Base-by-base conservation (phyloP, 2,113 vertebrate genomes). In the Corythornis madagascariensis region DNA sequence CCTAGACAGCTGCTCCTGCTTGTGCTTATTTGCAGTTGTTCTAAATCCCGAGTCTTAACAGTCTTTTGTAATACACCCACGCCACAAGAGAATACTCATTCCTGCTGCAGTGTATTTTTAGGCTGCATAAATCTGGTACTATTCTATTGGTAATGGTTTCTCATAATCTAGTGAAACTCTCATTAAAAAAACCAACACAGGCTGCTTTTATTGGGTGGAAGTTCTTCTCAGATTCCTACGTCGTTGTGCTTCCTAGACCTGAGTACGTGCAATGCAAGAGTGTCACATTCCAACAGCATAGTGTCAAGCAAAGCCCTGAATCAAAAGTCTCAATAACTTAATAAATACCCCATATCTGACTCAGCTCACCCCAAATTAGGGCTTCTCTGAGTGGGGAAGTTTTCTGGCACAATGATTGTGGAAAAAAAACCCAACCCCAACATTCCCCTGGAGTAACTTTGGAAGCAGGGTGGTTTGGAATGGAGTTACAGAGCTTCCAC, bases 21-120 rank as follows among this genome's bases (percentile, higher is more conserved):
- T 1, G 0, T 38, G 33, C 21, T 45, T 74, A 10, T 77, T 78
- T 53, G 21, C 28, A 55, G 45, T 65, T 5, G 3, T 73, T 82
- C 45, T 82, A 82, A 78, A 72, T 57, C n/a, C 40, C 78, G 55
- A 81, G 25, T 53, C 82, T 43, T 75, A 64, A 64, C 16, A 79
- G 57, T 57, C 42, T 89, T 89, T 76, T 78, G 50, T 75, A 92
- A 90, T 21, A 28, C 19, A 50, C 69, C 33, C 61, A 21, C 0
- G 2, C 57, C 81, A 66, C 83, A 85, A 65, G 80, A 92, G 86
- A 90, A 90, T n/a, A 86, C 13, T 57, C 29, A 47, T 78, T 86
- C 73, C 83, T 90, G 78, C 77, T 76, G 81, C 18, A 40, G 29
- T 33, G 31, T 57, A 76, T 86, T 96, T 94, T 96, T 57, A 93